Base-by-base conservation (phyloP, 2,888 invertebrate species). In the Agriopis leucophaearia region DNA sequence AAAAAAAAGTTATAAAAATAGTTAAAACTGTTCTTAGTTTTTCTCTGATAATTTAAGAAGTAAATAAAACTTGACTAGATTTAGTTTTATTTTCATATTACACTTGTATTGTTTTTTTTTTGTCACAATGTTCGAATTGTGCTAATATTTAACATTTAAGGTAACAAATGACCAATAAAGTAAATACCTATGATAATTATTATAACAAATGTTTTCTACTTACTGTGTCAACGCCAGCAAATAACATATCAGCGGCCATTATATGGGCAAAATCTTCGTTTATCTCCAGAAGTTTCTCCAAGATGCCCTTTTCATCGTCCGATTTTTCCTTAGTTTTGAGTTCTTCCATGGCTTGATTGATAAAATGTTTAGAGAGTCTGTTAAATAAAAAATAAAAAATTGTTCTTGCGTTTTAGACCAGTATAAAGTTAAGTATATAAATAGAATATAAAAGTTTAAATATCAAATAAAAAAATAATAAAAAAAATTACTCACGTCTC, bases 171-270 rank as follows among this genome's bases (percentile, higher is more conserved):
- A 27, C 1, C n/a, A n/a, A n/a, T n/a, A n/a, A n/a, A n/a, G n/a
- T n/a, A n/a, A n/a, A n/a, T n/a, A n/a, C n/a, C n/a, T 12, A 10
- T 27, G 16, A 16, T 13, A 51, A 51, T 44, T 27, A 27, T 13
- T 18, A n/a, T 52, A 18, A 48, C 6, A 12, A 18, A 6, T 27
- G 0, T 38, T 45, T 15, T 74, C 27, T 75, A 27, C 75, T 89
- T 86, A 97, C 96, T 67, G 96, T 96, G 84, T 96, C 96, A 15
- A 96, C 91, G 54, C 96, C 96, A 40, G 95, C 96, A 55, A 95
- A 91, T 47, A 96, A 78, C 94, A 96, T 94, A 75, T 96, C 96
- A 72, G 95, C 87, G 0, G 96, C 95, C 95, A 96, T 96, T 15
- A 95, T 92, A 27, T 94, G 80, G 0, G 96, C 96, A 4, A 95